Evolutionary conservation across 1,140 invertebrate species (phyloP), one percentile per base, ranked within the genome.

Genomic region (Panagrolaimus sp.): DNA sequence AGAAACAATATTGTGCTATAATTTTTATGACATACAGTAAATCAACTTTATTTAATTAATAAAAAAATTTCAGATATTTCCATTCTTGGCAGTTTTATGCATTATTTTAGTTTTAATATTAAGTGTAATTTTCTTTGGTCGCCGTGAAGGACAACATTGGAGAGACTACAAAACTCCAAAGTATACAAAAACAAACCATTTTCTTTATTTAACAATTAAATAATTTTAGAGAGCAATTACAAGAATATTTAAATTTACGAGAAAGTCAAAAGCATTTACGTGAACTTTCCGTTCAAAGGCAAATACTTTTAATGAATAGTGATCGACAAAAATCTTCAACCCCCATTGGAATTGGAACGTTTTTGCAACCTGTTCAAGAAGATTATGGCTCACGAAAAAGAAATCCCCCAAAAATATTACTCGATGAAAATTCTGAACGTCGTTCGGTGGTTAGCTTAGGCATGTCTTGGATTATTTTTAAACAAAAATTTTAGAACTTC

Each of bases 111-210:
- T 78, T 43, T 69, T 78, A 5, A 43, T 72, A 17, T 69, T 78
- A 0, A 74, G 74, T 70, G 48, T 77, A 17, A 78, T 78, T n/a
- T 78, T 78, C 66, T 78, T 79, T 43, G 76, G 76, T 7, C 47
- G 76, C 10, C 45, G 76, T 24, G 76, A 78, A 69, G 76, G 76
- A n/a, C 76, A 80, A 55, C 71, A 79, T 48, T 78, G 77, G 77
- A 38, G 76, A 26, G 76, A 78, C 24, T 78, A 80, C 44, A 78
- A 79, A 68, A 78, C 76, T 14, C 78, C 76, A 70, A 76, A 78
- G 76, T 79, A 65, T 63, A 67, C 17, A 69, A 24, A 9, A 15
- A 5, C n/a, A 38, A 38, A 38, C 1, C 5, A 1, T 12, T 1
- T 63, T 9, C 38, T 10, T 46, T 17, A 12, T 65, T 64, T 67